Conservation (phyloP, 2,113 vertebrate species). For the Solea senegalensis region DNA sequence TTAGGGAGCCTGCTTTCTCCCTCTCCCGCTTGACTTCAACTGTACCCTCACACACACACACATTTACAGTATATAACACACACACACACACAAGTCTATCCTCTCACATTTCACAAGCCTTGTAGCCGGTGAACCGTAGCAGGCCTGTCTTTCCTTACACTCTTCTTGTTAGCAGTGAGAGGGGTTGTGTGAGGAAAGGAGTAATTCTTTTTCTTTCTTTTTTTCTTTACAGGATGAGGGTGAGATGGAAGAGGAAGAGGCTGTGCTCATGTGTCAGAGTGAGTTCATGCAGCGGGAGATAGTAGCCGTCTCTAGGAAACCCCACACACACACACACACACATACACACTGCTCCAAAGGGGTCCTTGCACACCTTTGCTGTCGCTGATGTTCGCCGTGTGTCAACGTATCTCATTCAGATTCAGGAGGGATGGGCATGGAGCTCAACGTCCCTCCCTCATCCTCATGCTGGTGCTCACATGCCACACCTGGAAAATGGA, state of each 20-base stretch:
- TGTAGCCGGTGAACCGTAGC: slow-evolving; percentile 52
- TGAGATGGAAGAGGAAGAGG: background rate
- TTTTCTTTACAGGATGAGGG: background rate
- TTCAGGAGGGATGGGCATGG: too few species aligned
- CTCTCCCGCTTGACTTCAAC: slow-evolving; percentile 18
- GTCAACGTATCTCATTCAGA: too few species aligned
- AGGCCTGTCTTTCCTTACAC: slow-evolving; percentile 33
- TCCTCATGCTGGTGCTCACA: too few species aligned
- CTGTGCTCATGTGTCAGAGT: background rate
- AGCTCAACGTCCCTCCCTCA: too few species aligned
- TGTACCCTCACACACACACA: slow-evolving; percentile 19
- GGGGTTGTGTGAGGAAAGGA: background rate
- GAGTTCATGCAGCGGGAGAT: slow-evolving; percentile 11
- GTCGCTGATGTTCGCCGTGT: too few species aligned
- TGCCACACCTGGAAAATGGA: too few species aligned
- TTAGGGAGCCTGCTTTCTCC: slow-evolving; percentile 17
- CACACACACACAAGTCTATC: slow-evolving; percentile 28
- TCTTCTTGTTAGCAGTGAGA: slow-evolving; percentile 54
- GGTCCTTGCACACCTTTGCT: too few species aligned
- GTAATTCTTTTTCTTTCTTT: too few species aligned
- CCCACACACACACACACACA: background rate
- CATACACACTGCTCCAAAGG: background rate
- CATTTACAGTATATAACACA: slow-evolving; percentile 21
- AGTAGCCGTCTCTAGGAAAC: background rate
- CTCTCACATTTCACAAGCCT: slow-evolving; percentile 50